These are phyloP conservation scores for Epistrophe grossulariae DNA, from an alignment of 2,888 invertebrate genomes.

Conservation along the genomic window DNA sequence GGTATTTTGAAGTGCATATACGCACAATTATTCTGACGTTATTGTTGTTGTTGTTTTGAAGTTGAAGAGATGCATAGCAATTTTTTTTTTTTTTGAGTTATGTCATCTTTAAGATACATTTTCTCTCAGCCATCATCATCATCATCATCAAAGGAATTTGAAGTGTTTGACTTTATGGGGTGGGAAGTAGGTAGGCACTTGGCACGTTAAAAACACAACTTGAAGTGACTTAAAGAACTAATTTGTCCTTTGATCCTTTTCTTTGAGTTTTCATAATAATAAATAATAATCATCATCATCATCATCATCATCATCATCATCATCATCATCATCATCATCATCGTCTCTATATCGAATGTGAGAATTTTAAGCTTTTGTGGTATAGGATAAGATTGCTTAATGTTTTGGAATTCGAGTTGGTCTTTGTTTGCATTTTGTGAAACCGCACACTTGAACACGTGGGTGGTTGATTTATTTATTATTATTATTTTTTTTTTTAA, in stretches of 20 bases:
- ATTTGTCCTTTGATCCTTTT: conserved; percentile 54
- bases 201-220: conserved; percentile 35
- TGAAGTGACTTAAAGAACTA: conserved; percentile 51
- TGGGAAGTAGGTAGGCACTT: conserved; percentile 45
- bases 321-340: conserved; percentile 11
- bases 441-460: conserved; percentile 28
- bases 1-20: conserved; percentile 36
- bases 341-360: conserved; percentile 5
- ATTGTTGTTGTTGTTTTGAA: conserved; percentile 38
- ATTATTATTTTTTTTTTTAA: no score
- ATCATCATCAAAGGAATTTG: conserved; percentile 43
- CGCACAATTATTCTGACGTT: conserved; percentile 48
- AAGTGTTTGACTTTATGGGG: conserved; percentile 30
- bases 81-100: conserved; percentile 8
- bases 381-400: conserved; percentile 23
- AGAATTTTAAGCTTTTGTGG: conserved; percentile 10
- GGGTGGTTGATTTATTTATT: background rate
- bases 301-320: no score
- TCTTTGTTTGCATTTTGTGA: background rate
- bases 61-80: conserved; percentile 33
- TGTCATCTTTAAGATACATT: conserved; percentile 11
- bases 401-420: conserved; percentile 9
- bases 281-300: conserved; percentile 5
- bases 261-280: conserved; percentile 36
- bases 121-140: background rate